These are phyloP conservation scores for Mythimna impura DNA, from an alignment of 2,888 invertebrate genomes.

Conservation along the genomic window DNA sequence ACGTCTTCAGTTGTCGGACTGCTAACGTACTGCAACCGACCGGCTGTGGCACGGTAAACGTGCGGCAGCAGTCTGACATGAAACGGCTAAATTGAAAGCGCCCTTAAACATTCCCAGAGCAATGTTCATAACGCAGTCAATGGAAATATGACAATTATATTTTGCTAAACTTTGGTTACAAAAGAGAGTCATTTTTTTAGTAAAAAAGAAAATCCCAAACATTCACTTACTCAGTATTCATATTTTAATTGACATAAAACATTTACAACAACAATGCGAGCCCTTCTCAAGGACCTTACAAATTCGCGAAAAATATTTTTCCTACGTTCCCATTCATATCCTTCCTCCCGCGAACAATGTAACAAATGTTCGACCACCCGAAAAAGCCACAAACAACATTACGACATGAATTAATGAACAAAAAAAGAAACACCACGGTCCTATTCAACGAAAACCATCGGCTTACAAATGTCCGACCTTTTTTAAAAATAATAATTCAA, in stretches of 20 bases:
- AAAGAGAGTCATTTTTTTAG: not conserved
- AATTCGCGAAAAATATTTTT: slow-evolving; percentile 26
- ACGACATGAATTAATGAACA: slow-evolving; percentile 58
- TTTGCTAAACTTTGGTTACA: not conserved
- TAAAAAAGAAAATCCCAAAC: not conserved
- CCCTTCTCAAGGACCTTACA: slow-evolving; percentile 17
- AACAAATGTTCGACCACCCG: slow-evolving; percentile 57
- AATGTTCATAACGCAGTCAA: too few species aligned
- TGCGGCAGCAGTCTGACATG: too few species aligned
- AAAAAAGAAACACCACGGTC: slow-evolving; percentile 55
- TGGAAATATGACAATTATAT: not conserved
- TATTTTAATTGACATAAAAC: slow-evolving; percentile 33
- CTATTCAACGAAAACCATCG: slow-evolving; percentile 50
- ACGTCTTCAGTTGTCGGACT: too few species aligned
- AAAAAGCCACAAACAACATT: slow-evolving; percentile 60
- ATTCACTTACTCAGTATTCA: slow-evolving; percentile 4
- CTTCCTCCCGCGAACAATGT: slow-evolving; percentile 38
- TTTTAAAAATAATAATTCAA: slow-evolving; percentile 56
- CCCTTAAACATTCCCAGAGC: too few species aligned
- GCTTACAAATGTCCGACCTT: slow-evolving; percentile 56
- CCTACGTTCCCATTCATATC: slow-evolving; percentile 34
- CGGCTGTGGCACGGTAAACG: too few species aligned
- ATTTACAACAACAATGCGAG: slow-evolving; percentile 15
- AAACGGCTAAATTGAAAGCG: too few species aligned
- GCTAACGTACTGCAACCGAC: too few species aligned